Conservation (phyloP, 2,888 invertebrate genomes). For the Eilema griseolum region DNA sequence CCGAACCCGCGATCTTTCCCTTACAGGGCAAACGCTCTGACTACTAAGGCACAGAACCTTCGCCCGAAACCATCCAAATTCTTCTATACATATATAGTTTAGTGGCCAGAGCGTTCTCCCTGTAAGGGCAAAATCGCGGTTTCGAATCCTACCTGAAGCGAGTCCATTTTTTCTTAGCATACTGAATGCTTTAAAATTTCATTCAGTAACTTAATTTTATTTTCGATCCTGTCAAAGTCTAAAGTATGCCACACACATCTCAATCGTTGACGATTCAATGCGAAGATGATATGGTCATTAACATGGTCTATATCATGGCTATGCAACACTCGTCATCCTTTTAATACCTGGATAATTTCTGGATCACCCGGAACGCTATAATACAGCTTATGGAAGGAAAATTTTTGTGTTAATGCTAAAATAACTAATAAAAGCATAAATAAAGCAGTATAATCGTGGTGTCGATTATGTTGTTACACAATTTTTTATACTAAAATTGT, state of each 20-base stretch:
- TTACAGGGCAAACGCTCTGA: no score
- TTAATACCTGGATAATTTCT: conserved; percentile 77
- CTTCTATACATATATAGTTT: no score
- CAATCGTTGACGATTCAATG: not conserved
- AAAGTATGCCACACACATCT: not conserved
- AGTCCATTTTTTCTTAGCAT: no score
- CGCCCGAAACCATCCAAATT: no score
- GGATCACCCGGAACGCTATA: conserved; percentile 79
- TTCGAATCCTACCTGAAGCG: no score
- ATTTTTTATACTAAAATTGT: no score
- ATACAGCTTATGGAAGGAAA: conserved; percentile 75
- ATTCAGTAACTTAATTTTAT: no score
- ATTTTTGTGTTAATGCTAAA: conserved; percentile 35
- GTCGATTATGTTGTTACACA: not conserved
- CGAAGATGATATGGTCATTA: conserved; percentile 32
- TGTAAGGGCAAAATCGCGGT: no score
- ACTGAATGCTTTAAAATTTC: no score
- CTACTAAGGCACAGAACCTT: no score
- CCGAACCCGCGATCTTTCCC: no score
- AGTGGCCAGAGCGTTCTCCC: no score
- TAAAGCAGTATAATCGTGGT: conserved; percentile 25
- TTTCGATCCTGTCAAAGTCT: not conserved
- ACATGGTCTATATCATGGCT: conserved; percentile 23
- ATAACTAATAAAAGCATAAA: conserved; percentile 27
- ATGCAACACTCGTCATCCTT: conserved; percentile 1